Evolutionary conservation across 2,797 vertebrate genomes (phyloP).

Genomic region (Pelochelys cantorii): DNA sequence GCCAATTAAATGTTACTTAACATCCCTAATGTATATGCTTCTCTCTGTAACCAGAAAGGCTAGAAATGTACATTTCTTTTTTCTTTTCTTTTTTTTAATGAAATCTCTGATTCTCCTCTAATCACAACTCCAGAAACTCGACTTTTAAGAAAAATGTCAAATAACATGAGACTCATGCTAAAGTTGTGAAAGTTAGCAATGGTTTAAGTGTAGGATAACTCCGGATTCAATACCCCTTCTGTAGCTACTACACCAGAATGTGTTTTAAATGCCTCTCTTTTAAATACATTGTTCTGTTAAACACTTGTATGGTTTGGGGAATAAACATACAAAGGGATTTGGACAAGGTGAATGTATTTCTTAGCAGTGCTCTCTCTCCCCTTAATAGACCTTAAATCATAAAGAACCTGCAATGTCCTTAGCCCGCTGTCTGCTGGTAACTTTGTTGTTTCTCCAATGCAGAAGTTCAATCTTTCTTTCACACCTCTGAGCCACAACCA

Average conservation of each 20-base stretch:
- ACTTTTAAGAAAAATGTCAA: neutral
- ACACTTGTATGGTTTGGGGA: neutral
- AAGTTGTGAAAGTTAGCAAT: neutral
- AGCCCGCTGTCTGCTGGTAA: slow-evolving; percentile 80
- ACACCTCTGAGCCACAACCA: slow-evolving; percentile 87
- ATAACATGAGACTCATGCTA: neutral
- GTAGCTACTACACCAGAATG: neutral
- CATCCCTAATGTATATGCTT: neutral
- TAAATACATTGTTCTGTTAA: neutral
- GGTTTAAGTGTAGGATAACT: neutral
- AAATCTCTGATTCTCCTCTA: neutral
- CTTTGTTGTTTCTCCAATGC: slow-evolving; percentile 62
- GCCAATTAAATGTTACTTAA: no score
- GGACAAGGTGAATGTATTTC: neutral
- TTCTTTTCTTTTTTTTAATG: neutral
- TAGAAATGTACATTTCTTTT: neutral
- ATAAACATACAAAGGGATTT: neutral
- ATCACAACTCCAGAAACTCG: neutral
- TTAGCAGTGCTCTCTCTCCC: neutral
- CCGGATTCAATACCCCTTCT: neutral
- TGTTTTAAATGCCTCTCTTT: neutral
- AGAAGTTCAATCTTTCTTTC: slow-evolving; percentile 84
- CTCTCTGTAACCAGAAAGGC: neutral
- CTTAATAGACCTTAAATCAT: neutral
- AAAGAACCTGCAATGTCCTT: slow-evolving; percentile 84